Base-by-base conservation (phyloP, 2,113 vertebrate genomes). In the Microcebus jonahi region DNA sequence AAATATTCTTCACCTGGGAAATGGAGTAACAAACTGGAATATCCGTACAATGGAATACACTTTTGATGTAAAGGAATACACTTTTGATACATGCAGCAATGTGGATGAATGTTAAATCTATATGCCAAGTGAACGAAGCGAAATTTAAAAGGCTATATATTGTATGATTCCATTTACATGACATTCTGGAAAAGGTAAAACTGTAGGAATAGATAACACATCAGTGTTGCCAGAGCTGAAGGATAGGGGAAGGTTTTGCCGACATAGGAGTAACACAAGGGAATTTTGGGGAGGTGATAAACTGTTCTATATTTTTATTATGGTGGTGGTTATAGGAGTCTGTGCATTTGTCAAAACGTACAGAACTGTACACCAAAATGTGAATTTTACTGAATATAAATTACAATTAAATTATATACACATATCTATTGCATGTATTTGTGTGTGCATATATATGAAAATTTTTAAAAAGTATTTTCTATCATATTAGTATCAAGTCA, bases 261-360 rank as follows among this genome's bases (percentile, higher is more conserved):
- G 68, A 67, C 31, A 50, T 63, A 88, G 21, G 20, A 27, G 34
- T 63, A 94, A 80, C 42, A 63, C 5, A 9, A 14, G 29, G 31
- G 70, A 36, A 39, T 85, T 71, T 27, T 23, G 45, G 70, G 48
- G 65, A 34, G 59, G n/a, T 75, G 31, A 77, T 77, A 23, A 88
- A 55, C 14, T 25, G 12, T 63, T 93, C 42, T 67, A 14, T 75
- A n/a, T 88, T 93, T 93, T 90, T 31, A 12, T 63, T 77, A 27
- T 63, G 27, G 53, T 5, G 11, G 8, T 85, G 77, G 34, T 45
- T 93, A 53, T 65, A 27, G 31, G 8, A 75, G 50, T 75, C 6
- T 21, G 25, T 14, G 34, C n/a, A 45, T 67, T 90, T 96, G 70
- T 94, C 76, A 77, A 92, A 94, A 95, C 18, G 39, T 50, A 75